Evolutionary conservation across 2,797 vertebrate species (phyloP).

Genomic region (Percopsis omiscomaycus): DNA sequence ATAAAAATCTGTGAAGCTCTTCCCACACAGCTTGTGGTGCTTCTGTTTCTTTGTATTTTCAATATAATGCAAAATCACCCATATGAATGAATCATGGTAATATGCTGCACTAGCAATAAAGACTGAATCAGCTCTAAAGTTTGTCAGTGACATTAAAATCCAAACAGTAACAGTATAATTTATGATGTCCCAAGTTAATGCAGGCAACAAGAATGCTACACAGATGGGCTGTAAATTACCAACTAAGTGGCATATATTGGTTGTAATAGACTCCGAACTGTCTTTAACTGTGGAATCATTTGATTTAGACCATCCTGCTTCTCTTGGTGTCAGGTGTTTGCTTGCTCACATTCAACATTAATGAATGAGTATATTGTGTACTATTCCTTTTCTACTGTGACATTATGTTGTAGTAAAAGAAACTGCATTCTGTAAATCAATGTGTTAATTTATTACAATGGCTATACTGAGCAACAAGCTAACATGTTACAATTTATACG

Average conservation of each 20-base stretch:
- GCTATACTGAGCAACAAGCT: not conserved
- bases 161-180: slow-evolving; percentile 60
- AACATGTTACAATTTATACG: not conserved
- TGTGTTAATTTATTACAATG: not conserved
- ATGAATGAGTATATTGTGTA: slow-evolving; percentile 43
- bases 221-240: slow-evolving; percentile 71
- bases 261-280: slow-evolving; percentile 72
- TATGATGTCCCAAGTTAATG: slow-evolving; percentile 56
- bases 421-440: slow-evolving; percentile 9
- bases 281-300: slow-evolving; percentile 56
- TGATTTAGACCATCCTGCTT: slow-evolving; percentile 63
- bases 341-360: slow-evolving; percentile 49
- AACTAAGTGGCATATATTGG: slow-evolving; percentile 73
- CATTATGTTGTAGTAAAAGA: slow-evolving; percentile 19
- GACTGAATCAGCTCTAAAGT: slow-evolving; percentile 53
- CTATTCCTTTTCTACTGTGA: slow-evolving; percentile 41
- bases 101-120: slow-evolving; percentile 34
- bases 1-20: not conserved
- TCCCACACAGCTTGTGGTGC: no score
- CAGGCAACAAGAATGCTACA: slow-evolving; percentile 58
- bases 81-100: slow-evolving; percentile 35
- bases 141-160: slow-evolving; percentile 56
- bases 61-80: slow-evolving; percentile 4
- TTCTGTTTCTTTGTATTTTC: slow-evolving; percentile 11
- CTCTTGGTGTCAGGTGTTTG: slow-evolving; percentile 64